Conservation (phyloP, 2,888 invertebrate species). For the Harpagoxenus sublaevis region DNA sequence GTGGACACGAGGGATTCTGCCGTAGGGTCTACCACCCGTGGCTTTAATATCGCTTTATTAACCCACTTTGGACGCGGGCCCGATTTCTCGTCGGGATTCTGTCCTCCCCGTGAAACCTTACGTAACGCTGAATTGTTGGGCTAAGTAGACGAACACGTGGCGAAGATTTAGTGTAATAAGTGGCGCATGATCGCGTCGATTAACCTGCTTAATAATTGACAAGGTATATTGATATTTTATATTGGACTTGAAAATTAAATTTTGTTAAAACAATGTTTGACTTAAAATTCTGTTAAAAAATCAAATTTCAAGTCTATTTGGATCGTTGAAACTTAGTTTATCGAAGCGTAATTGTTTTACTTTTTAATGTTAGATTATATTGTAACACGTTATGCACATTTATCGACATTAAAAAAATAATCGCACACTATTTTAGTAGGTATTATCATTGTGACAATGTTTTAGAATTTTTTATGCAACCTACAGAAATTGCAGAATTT, state of each 20-base stretch:
- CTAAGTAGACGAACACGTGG: slow-evolving; percentile 33
- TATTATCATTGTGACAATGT: neutral
- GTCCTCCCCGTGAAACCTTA: slow-evolving; percentile 46
- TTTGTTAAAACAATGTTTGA: too few relatives aligned
- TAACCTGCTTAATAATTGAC: neutral
- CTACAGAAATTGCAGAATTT: slow-evolving; percentile 72
- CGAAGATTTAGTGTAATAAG: slow-evolving; percentile 40
- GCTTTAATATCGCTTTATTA: slow-evolving; percentile 86
- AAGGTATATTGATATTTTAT: slow-evolving; percentile 12
- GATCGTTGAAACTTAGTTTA: neutral
- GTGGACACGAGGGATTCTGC: slow-evolving; percentile 82
- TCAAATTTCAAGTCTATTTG: neutral
- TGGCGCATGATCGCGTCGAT: slow-evolving; percentile 24
- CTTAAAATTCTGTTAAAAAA: too few relatives aligned
- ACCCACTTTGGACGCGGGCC: slow-evolving; percentile 80
- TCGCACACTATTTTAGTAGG: neutral
- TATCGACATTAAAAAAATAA: neutral
- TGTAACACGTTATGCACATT: neutral
- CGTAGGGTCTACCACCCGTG: slow-evolving; percentile 79
- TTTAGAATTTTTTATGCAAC: neutral
- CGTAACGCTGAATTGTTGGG: slow-evolving; percentile 42
- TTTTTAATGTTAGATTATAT: neutral
- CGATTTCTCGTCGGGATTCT: slow-evolving; percentile 42
- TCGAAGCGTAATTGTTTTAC: neutral
- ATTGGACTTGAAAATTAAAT: neutral